Evolutionary conservation across 2,888 invertebrate species (phyloP).

Genomic region (Tenthredo notha): DNA sequence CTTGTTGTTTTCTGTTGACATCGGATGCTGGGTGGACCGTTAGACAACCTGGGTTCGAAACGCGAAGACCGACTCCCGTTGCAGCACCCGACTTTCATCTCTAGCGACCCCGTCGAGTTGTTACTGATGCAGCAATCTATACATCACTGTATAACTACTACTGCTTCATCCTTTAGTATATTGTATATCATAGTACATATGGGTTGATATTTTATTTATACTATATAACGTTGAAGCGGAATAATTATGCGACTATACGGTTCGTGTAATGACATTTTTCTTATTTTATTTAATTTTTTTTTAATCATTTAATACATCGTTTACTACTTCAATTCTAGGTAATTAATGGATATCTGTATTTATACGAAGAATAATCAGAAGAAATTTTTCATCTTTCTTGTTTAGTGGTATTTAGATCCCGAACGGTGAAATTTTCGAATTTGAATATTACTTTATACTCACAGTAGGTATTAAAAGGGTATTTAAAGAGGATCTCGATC

Average conservation of each 20-base stretch:
- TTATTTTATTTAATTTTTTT: no score
- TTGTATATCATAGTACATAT: background rate
- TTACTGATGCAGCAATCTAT: slow-evolving; percentile 12
- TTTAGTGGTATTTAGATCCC: background rate
- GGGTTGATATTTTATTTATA: background rate
- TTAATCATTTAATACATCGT: no score
- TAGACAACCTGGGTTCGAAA: slow-evolving; percentile 71
- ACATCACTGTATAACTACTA: slow-evolving; percentile 1
- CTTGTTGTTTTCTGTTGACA: slow-evolving; percentile 51
- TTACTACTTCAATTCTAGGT: background rate
- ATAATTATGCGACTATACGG: background rate
- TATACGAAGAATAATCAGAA: background rate
- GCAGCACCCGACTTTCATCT: slow-evolving; percentile 54
- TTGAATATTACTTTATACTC: no score
- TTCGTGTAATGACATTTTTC: background rate
- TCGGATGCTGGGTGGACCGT: slow-evolving; percentile 66
- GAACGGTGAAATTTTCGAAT: no score
- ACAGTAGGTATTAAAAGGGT: no score
- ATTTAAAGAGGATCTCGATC: no score
- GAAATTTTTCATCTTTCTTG: background rate
- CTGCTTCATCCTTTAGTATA: background rate
- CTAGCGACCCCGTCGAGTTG: slow-evolving; percentile 22
- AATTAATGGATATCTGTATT: background rate
- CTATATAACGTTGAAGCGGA: background rate
- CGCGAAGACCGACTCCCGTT: slow-evolving; percentile 62